Evolutionary conservation across 2,113 vertebrate genomes (phyloP).

Genomic region (Phaetusa simplex): DNA sequence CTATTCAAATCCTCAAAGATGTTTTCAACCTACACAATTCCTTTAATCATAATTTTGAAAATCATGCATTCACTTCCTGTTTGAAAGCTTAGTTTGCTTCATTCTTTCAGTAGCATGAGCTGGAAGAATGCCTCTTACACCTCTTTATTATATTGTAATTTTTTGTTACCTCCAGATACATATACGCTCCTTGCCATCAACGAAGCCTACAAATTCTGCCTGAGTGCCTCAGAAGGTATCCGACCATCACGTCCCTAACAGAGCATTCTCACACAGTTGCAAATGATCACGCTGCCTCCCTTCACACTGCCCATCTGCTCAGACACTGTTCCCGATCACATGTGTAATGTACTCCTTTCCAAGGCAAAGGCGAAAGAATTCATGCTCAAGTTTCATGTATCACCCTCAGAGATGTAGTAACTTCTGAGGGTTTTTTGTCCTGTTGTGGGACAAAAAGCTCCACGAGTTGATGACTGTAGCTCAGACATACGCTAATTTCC

Average conservation of each 20-base stretch:
- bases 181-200: not conserved
- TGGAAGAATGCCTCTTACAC: not conserved
- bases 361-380: not conserved
- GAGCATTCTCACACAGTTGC: not conserved
- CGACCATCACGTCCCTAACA: not conserved
- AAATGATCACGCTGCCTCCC: not conserved
- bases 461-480: not conserved
- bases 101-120: not conserved
- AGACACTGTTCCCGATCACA: not conserved
- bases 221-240: not conserved
- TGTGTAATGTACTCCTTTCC: rapidly evolving
- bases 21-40: constrained; percentile 61
- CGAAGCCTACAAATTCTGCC: not conserved
- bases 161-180: not conserved
- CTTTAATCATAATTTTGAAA: constrained; percentile 63
- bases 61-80: not conserved
- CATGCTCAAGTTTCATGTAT: not conserved
- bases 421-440: not conserved
- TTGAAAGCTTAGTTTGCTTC: constrained; percentile 39
- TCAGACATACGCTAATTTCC: not conserved
- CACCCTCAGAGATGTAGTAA: not conserved
- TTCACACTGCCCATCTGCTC: not conserved
- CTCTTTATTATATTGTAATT: not conserved
- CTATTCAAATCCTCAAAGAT: constrained; percentile 67
- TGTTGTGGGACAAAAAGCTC: not conserved